A percentile compares a stretch with the other conserved stretches of the same genome.
phyloP scores from a whole-genome alignment of 2,888 invertebrate species.

The Spicauda simplicius region DNA sequence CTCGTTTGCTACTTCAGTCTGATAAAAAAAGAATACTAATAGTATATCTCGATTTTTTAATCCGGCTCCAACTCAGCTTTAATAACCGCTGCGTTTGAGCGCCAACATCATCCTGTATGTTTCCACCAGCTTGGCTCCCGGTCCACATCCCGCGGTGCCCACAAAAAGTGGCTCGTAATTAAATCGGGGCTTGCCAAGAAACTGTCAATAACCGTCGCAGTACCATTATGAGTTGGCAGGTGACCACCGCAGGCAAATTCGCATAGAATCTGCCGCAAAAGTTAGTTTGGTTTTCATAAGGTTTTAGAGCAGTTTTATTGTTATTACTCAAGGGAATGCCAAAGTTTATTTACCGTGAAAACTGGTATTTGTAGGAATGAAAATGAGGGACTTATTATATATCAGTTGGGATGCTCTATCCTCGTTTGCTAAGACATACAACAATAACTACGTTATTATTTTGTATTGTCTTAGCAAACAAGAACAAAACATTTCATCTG shows the following conservation, averaged over 20 bases:
- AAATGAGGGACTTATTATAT: no score
- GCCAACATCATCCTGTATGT: slow-evolving; percentile 37
- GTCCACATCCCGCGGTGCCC: slow-evolving; percentile 47
- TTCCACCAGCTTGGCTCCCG: slow-evolving; percentile 45
- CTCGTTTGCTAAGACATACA: no score
- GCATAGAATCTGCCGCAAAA: slow-evolving; percentile 13
- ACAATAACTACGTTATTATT: no score
- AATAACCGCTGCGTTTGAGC: slow-evolving; percentile 3
- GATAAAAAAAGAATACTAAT: no score
- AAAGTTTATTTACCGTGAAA: neutral
- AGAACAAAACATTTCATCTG: no score
- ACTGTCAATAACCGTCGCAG: slow-evolving; percentile 59
- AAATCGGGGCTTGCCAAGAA: slow-evolving; percentile 68
- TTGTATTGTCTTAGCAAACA: no score
- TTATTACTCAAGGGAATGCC: no score
- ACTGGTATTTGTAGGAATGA: neutral
- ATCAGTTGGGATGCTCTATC: no score
- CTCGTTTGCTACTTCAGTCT: no score
- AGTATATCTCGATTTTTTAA: no score
- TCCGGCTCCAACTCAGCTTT: neutral
- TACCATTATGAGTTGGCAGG: slow-evolving; percentile 58
- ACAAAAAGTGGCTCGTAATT: slow-evolving; percentile 65
- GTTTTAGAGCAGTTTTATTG: neutral
- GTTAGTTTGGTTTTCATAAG: neutral
- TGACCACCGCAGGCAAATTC: slow-evolving; percentile 41